A percentile compares a stretch with the other conserved stretches of the same genome.
Evolutionary conservation across 2,888 invertebrate species (phyloP).

Genomic region (Caenorhabditis sp.): DNA sequence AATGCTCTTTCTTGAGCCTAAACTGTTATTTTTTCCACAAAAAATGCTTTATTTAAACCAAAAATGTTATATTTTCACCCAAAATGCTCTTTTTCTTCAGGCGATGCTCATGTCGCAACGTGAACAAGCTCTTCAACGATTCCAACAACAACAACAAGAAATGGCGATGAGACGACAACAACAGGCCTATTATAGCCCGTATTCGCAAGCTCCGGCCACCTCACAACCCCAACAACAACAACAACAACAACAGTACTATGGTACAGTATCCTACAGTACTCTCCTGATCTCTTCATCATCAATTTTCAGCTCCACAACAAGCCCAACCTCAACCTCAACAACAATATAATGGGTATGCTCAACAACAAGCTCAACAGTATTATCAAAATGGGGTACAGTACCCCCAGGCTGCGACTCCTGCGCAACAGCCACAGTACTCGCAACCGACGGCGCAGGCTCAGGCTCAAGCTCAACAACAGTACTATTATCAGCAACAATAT

Average conservation of each 20-base stretch:
- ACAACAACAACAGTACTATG: constrained; percentile 6
- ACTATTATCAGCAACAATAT: constrained; percentile 20
- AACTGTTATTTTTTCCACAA: not conserved
- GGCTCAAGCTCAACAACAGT: constrained; percentile 16
- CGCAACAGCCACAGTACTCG: too few species aligned
- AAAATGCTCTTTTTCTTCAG: constrained; percentile 39
- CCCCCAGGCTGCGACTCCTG: not conserved
- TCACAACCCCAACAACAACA: constrained; percentile 19
- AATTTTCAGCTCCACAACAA: too few species aligned
- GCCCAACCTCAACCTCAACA: constrained; percentile 5
- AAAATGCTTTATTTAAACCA: not conserved
- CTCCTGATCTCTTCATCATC: too few species aligned
- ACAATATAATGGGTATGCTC: constrained; percentile 21
- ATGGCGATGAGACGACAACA: constrained; percentile 59
- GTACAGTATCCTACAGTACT: not conserved
- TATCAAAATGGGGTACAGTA: constrained; percentile 11
- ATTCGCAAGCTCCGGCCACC: constrained; percentile 24
- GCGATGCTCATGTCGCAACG: constrained; percentile 67
- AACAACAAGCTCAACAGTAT: constrained; percentile 10
- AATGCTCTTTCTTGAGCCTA: too few species aligned
- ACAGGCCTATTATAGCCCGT: constrained; percentile 28
- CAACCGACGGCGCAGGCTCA: constrained; percentile 3
- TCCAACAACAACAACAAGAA: constrained; percentile 67
- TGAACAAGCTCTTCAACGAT: constrained; percentile 64
- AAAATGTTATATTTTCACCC: not conserved